Conservation (phyloP, 2,888 invertebrate species). For the Orchesella flavescens region DNA sequence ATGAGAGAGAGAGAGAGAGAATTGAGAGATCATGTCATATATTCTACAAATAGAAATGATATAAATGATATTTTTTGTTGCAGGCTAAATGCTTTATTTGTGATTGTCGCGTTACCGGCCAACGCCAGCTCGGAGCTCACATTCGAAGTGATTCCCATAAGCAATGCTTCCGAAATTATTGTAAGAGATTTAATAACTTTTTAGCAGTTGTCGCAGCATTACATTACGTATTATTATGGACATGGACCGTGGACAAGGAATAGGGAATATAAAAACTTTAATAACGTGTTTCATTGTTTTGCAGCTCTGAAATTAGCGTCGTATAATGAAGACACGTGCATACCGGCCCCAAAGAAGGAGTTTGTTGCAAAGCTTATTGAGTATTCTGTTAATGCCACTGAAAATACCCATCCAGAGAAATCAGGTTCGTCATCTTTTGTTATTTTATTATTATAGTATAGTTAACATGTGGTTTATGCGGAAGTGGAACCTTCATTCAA, state of each 20-base stretch:
- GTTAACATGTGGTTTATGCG: no score
- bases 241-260: no score
- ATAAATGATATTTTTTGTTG: not conserved
- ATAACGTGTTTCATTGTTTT: no score
- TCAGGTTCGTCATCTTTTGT: constrained; percentile 6
- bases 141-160: constrained; percentile 57
- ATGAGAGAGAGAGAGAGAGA: no score
- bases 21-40: not conserved
- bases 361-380: constrained; percentile 46
- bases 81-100: constrained; percentile 61
- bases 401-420: not conserved
- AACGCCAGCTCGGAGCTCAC: constrained; percentile 59
- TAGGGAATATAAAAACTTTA: not conserved
- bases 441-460: no score
- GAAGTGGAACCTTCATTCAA: no score
- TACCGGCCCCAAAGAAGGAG: constrained; percentile 16
- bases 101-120: constrained; percentile 35
- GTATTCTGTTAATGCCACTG: constrained; percentile 27
- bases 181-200: constrained; percentile 29
- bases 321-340: constrained; percentile 28
- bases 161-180: constrained; percentile 53
- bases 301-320: constrained; percentile 48
- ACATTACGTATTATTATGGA: no score
- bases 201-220: no score
- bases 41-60: not conserved